Base-by-base conservation (phyloP, 35 echinoderm and acorn worm genomes). In the Hemicentrotus pulcherrimus region DNA sequence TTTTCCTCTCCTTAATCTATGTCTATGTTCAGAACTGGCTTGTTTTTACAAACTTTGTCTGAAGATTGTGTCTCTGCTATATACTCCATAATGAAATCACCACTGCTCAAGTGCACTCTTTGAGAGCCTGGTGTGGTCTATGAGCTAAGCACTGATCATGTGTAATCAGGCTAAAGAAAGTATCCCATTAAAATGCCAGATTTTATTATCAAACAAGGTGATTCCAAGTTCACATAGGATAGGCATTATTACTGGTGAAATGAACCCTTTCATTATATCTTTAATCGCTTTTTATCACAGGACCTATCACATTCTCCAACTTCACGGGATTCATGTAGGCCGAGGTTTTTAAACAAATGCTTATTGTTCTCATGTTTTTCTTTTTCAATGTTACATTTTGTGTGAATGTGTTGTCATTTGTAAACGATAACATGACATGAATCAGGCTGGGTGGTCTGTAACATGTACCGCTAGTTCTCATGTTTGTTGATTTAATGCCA, bases 41-140 rank as follows among this genome's bases (percentile, higher is more conserved):
- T 78, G 65, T 78, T 78, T 78, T 78, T 78, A 4, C 65, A 78
- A 78, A 78, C 65, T 78, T n/a, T 78, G 65, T 78, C 65, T 78
- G 65, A 28, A 78, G 65, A 78, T 28, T n/a, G 65, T 78, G 15
- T 78, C 65, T 78, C 65, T 8, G 19, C 65, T 28, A 22, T 70
- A 22, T 78, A 59, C 4, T 59, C 4, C 28, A 78, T 78, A 78
- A 78, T 78, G 65, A 78, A 78, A 78, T 78, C 28, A 78, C n/a
- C 28, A 78, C 65, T 22, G 19, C 22, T 78, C 65, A 78, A 78
- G 65, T 78, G 3, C 65, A 28, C 65, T 28, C 22, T n/a, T 30
- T 78, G 65, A 78, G 19, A n/a, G 65, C 65, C 19, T 78, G 4
- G 19, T n/a, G 65, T 78, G 65, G 65, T 78, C 65, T 78, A 28